Evolutionary conservation across 2,797 vertebrate genomes (phyloP).

Genomic region (Peromyscus aztecus): DNA sequence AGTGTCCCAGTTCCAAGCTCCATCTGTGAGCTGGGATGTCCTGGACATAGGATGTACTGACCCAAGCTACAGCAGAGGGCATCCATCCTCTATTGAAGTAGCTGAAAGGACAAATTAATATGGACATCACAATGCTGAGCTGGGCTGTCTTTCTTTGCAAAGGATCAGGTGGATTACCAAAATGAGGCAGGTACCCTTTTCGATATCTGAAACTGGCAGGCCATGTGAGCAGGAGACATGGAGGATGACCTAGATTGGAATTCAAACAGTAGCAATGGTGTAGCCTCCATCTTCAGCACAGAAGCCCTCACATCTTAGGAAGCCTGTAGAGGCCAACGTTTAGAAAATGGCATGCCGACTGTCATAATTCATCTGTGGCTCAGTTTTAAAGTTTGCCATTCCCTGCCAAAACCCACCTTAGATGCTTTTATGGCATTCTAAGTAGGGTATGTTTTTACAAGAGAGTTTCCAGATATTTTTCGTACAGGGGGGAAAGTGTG

Average conservation of each 20-base stretch:
- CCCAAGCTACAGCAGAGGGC: slow-evolving; percentile 76
- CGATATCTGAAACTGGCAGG: slow-evolving; percentile 65
- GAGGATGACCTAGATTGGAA: not conserved
- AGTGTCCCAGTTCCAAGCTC: slow-evolving; percentile 72
- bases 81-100: slow-evolving; percentile 81
- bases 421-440: not conserved
- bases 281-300: not conserved
- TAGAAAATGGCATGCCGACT: not conserved
- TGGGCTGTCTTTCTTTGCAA: slow-evolving; percentile 78
- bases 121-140: slow-evolving; percentile 81
- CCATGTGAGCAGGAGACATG: not conserved
- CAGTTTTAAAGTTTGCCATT: not conserved
- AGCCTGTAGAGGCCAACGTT: not conserved
- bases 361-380: not conserved
- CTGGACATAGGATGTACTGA: slow-evolving; percentile 76
- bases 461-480: slow-evolving; percentile 33
- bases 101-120: slow-evolving; percentile 84
- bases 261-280: not conserved
- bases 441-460: not conserved
- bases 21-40: slow-evolving; percentile 75
- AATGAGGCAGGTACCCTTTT: slow-evolving; percentile 62
- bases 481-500: no score
- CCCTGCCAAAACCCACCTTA: not conserved
- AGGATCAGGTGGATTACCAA: slow-evolving; percentile 82
- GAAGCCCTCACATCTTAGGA: not conserved